phyloP scores from a whole-genome alignment of 2,888 invertebrate genomes.

The Phortica magna region DNA sequence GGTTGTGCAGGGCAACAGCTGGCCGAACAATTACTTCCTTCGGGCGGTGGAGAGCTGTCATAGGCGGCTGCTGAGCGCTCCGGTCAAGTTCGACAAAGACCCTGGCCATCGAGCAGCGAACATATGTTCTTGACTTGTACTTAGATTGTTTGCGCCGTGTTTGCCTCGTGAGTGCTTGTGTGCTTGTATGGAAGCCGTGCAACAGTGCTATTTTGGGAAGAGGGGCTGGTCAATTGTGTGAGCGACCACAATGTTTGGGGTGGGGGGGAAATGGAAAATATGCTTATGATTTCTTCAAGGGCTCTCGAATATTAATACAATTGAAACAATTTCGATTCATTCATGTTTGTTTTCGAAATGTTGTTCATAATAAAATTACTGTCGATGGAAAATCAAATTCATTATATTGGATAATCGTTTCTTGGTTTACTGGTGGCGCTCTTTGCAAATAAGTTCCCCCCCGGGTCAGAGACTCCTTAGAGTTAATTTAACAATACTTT shows the following conservation, averaged over 20 bases:
- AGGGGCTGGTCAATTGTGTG: background rate
- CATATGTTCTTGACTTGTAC: background rate
- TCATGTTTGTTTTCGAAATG: too few species aligned
- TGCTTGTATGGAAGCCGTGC: background rate
- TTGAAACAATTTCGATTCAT: too few species aligned
- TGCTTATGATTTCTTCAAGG: background rate
- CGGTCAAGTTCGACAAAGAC: background rate
- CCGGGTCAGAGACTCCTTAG: too few species aligned
- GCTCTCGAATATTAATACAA: too few species aligned
- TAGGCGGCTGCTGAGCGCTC: background rate
- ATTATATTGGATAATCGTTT: too few species aligned
- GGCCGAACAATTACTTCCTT: constrained; percentile 9
- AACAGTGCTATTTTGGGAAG: background rate
- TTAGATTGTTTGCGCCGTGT: background rate
- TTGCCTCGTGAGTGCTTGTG: background rate
- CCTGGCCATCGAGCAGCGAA: background rate
- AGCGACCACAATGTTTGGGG: background rate
- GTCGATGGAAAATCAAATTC: too few species aligned
- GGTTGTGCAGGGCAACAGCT: constrained; percentile 12
- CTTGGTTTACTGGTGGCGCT: too few species aligned
- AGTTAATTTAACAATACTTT: too few species aligned
- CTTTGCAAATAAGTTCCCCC: too few species aligned
- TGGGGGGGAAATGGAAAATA: background rate
- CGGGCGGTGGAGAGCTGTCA: too few species aligned
- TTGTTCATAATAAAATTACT: too few species aligned